A percentile compares a stretch with the other conserved stretches of the same genome.
phyloP scores from a whole-genome alignment of 2,113 vertebrate genomes.

The Scomber scombrus region DNA sequence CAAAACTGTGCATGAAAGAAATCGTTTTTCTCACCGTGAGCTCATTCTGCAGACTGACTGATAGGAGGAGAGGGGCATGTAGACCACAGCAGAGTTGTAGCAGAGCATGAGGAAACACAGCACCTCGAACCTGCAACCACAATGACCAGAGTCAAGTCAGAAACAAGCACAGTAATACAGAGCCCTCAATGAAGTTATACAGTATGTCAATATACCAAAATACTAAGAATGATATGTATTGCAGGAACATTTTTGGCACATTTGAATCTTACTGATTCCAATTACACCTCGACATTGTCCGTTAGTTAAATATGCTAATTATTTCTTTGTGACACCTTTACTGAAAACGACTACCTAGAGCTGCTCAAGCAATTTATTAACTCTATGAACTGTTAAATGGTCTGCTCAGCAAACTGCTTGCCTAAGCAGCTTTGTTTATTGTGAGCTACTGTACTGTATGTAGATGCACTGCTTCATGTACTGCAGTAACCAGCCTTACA shows the following conservation, averaged over 20 bases:
- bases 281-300: neutral
- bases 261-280: neutral
- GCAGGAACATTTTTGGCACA: no score
- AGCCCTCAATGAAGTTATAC: neutral
- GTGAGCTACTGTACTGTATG: constrained; percentile 20
- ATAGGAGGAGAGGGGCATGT: constrained; percentile 96
- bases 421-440: constrained; percentile 16
- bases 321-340: neutral
- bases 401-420: constrained; percentile 5
- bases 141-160: neutral
- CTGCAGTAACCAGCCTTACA: constrained; percentile 15
- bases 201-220: no score
- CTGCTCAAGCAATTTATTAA: constrained; percentile 32
- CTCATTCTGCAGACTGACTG: constrained; percentile 96
- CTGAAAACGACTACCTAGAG: constrained; percentile 6
- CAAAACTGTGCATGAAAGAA: neutral
- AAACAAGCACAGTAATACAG: constrained; percentile 1
- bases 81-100: constrained; percentile 97
- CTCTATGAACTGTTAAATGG: constrained; percentile 35
- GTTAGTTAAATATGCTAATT: neutral
- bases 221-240: no score
- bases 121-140: constrained; percentile 92
- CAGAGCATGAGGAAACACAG: constrained; percentile 98
- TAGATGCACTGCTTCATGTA: constrained; percentile 8
- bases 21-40: constrained; percentile 89